Percentiles rank a stretch among this genome's conserved stretches.
Conservation (phyloP, 2,113 vertebrate species). For the Tragelaphus strepsiceros region DNA sequence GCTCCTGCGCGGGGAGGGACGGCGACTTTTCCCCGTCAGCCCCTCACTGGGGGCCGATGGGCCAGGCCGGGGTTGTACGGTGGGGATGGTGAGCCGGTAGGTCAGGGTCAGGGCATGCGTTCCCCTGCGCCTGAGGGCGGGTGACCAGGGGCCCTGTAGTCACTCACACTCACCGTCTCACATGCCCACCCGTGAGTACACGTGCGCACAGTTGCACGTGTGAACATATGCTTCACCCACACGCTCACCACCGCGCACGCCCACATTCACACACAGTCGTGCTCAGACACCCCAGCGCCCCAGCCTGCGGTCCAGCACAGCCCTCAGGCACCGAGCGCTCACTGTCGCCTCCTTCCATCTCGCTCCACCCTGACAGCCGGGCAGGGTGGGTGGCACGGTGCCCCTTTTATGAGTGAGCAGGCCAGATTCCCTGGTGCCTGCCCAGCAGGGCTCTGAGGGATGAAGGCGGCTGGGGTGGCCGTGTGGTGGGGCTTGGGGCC, state of each 20-base stretch:
- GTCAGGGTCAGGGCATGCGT: not conserved
- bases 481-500: too few relatives aligned
- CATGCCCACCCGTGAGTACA: not conserved
- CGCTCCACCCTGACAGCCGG: accelerated
- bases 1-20: not conserved
- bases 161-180: not conserved
- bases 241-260: too few relatives aligned
- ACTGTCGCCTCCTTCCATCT: accelerated
- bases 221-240: not conserved
- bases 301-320: accelerated
- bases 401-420: not conserved
- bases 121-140: not conserved
- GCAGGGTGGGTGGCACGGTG: not conserved
- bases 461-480: not conserved
- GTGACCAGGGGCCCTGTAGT: not conserved
- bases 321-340: accelerated
- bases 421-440: not conserved
- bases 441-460: too few relatives aligned
- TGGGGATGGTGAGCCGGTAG: not conserved
- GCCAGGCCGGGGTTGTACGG: not conserved
- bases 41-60: not conserved
- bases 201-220: not conserved
- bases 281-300: not conserved
- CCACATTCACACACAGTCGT: too few relatives aligned
- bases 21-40: not conserved